These are phyloP conservation scores for Actenoides hombroni DNA, from an alignment of 2,113 vertebrate genomes.

Conservation along the genomic window DNA sequence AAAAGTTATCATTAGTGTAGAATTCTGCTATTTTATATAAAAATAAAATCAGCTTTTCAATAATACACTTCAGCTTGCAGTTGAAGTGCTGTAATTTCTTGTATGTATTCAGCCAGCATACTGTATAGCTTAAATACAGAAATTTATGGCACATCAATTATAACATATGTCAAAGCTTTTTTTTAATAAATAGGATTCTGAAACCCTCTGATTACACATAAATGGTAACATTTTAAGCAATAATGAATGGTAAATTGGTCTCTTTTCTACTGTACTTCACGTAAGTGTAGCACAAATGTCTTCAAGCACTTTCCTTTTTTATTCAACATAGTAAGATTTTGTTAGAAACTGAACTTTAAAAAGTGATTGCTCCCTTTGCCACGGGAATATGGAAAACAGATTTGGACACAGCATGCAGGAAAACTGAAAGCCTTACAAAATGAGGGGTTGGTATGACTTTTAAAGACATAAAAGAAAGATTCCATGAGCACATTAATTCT, in stretches of 20 bases:
- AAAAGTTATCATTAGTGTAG: not conserved
- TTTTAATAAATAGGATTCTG: not conserved
- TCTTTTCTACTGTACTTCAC: not conserved
- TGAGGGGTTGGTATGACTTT: not conserved
- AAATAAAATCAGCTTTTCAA: conserved; percentile 3
- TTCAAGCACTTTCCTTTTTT: not conserved
- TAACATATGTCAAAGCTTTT: not conserved
- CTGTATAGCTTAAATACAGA: not conserved
- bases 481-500: not conserved
- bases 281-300: not conserved
- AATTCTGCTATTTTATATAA: not conserved
- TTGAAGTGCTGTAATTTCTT: not conserved
- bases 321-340: not conserved
- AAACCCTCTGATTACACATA: not conserved
- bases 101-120: not conserved
- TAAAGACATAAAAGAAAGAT: not conserved
- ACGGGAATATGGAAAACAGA: not conserved
- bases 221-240: not conserved
- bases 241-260: not conserved
- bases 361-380: not conserved
- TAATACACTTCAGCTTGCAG: not conserved
- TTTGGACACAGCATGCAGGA: not conserved
- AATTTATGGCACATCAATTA: not conserved
- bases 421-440: not conserved
- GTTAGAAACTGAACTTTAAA: not conserved